Conservation (phyloP, 1,140 invertebrate species). For the Nomia melanderi region DNA sequence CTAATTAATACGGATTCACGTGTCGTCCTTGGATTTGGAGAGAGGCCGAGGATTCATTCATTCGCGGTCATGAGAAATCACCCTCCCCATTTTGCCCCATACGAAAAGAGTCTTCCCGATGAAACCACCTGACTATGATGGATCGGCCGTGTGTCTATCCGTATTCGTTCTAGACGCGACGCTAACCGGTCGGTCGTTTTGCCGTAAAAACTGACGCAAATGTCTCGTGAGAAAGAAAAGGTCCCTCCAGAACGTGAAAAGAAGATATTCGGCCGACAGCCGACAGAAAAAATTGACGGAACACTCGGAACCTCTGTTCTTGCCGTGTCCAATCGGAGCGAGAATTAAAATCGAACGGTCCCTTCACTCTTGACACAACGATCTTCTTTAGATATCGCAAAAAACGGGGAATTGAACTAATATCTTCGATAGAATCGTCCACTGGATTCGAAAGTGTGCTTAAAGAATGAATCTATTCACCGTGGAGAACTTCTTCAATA, state of each 20-base stretch:
- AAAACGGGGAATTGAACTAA: too few relatives aligned
- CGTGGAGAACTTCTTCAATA: too few relatives aligned
- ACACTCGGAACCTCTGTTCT: background rate
- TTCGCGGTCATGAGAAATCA: slow-evolving; percentile 58
- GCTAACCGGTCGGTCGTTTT: slow-evolving; percentile 49
- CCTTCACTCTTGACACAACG: too few relatives aligned
- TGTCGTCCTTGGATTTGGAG: slow-evolving; percentile 51
- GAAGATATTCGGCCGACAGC: background rate
- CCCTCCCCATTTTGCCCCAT: slow-evolving; percentile 46
- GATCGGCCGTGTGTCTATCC: slow-evolving; percentile 45
- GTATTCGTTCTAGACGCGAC: slow-evolving; percentile 28
- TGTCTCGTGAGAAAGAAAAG: background rate
- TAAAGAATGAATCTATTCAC: too few relatives aligned
- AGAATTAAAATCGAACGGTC: background rate
- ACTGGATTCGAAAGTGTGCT: too few relatives aligned
- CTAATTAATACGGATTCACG: slow-evolving; percentile 51
- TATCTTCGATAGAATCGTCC: too few relatives aligned
- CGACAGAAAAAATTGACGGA: background rate
- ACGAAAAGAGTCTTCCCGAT: slow-evolving; percentile 52
- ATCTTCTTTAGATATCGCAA: too few relatives aligned
- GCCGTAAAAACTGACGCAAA: slow-evolving; percentile 31
- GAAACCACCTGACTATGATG: slow-evolving; percentile 63
- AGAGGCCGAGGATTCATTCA: slow-evolving; percentile 39
- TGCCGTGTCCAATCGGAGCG: background rate
- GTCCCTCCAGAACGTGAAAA: background rate